These are phyloP conservation scores for Schrankia costaestrigalis DNA, from an alignment of 2,888 invertebrate genomes.

Conservation along the genomic window DNA sequence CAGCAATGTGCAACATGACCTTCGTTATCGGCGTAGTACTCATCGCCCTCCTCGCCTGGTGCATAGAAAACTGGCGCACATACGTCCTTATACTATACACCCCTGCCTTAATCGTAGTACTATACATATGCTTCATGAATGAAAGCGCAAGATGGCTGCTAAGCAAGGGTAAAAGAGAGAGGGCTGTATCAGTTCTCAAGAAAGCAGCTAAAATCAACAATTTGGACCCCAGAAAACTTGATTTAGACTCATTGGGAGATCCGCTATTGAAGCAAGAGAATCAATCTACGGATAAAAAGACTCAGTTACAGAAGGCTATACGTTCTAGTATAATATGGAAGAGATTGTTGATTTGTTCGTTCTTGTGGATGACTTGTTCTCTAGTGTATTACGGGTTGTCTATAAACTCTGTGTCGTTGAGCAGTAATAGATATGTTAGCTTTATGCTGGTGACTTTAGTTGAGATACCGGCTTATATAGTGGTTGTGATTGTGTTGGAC, in stretches of 20 bases:
- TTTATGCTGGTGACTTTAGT: constrained; percentile 84
- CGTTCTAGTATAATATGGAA: constrained; percentile 80
- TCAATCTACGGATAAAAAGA: constrained; percentile 56
- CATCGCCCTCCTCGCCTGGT: constrained; percentile 86
- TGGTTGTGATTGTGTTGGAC: constrained; percentile 84
- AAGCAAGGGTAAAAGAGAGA: constrained; percentile 83
- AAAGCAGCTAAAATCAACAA: constrained; percentile 84
- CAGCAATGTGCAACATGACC: constrained; percentile 86
- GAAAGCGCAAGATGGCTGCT: constrained; percentile 90
- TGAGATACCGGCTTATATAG: constrained; percentile 87
- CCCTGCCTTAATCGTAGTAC: constrained; percentile 84
- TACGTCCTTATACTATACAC: constrained; percentile 85
- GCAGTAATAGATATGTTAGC: constrained; percentile 87
- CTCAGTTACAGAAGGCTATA: constrained; percentile 73
- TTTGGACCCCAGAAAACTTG: constrained; percentile 68
- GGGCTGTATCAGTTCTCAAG: constrained; percentile 83
- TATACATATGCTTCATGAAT: constrained; percentile 87
- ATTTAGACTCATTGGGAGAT: constrained; percentile 68
- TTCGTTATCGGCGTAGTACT: constrained; percentile 88
- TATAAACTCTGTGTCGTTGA: constrained; percentile 87
- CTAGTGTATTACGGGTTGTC: constrained; percentile 90
- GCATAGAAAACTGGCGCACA: constrained; percentile 86
- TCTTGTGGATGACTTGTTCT: constrained; percentile 89
- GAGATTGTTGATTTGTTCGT: constrained; percentile 83
- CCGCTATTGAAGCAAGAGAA: constrained; percentile 57